Evolutionary conservation across 2,797 vertebrate genomes (phyloP).

Genomic region (Chaunax sp.): DNA sequence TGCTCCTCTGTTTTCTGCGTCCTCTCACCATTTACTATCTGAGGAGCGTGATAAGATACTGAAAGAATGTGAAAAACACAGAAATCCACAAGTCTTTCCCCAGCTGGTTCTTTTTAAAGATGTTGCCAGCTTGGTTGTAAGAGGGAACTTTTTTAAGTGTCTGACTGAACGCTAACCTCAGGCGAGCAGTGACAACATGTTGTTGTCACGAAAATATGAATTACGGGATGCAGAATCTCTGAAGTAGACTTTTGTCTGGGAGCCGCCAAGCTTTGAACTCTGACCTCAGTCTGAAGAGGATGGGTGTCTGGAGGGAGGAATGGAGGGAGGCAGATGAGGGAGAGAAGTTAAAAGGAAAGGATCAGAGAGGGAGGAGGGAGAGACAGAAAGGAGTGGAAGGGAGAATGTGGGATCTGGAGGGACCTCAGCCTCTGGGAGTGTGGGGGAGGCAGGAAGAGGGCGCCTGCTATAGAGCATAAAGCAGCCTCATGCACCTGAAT

Average conservation of each 20-base stretch:
- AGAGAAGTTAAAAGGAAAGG: conserved; percentile 50
- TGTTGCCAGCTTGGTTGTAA: conserved; percentile 32
- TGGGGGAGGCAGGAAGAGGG: conserved; percentile 57
- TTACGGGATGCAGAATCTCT: conserved; percentile 49
- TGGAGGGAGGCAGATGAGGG: conserved; percentile 33
- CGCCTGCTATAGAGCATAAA: conserved; percentile 14
- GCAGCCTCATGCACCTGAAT: conserved; percentile 21
- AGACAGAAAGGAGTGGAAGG: conserved; percentile 36
- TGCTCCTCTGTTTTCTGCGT: conserved; percentile 17
- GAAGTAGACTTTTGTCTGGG: conserved; percentile 79
- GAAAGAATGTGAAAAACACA: conserved; percentile 60
- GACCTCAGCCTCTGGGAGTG: conserved; percentile 42
- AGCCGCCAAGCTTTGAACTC: conserved; percentile 64
- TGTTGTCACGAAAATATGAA: conserved; percentile 72
- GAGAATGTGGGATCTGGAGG: conserved; percentile 49
- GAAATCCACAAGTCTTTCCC: conserved; percentile 27
- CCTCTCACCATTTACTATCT: conserved; percentile 40
- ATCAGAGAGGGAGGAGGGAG: conserved; percentile 24
- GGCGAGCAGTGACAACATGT: conserved; percentile 64
- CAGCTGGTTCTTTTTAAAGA: conserved; percentile 70
- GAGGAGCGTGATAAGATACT: conserved; percentile 64
- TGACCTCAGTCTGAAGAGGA: conserved; percentile 69
- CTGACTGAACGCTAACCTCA: conserved; percentile 44
- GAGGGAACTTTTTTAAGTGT: conserved; percentile 53
- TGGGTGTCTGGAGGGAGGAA: conserved; percentile 67